Conservation (phyloP, 1,140 invertebrate genomes). For the Drosophila saltans region DNA sequence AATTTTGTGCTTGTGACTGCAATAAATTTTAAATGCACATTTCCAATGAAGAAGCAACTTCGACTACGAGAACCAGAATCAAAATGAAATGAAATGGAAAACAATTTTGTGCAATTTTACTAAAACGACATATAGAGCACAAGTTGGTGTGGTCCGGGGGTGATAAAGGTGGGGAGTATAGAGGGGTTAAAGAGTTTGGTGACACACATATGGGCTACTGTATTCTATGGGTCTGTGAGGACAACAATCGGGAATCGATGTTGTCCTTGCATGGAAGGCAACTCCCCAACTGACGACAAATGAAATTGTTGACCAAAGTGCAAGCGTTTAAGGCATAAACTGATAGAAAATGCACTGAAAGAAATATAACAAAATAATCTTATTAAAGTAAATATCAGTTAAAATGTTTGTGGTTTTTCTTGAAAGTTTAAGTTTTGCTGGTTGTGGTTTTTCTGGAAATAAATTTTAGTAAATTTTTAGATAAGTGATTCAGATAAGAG, state of each 20-base stretch:
- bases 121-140: conserved; percentile 57
- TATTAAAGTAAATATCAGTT: no score
- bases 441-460: no score
- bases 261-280: conserved; percentile 43
- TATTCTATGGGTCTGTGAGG: not conserved
- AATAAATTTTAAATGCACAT: conserved; percentile 80
- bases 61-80: conserved; percentile 33
- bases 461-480: no score
- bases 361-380: not conserved
- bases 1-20: conserved; percentile 76
- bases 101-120: conserved; percentile 78
- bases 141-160: no score
- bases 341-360: conserved; percentile 2
- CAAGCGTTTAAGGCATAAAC: conserved; percentile 61
- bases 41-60: conserved; percentile 66
- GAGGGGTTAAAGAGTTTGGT: conserved; percentile 34
- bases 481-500: no score
- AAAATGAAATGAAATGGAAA: conserved; percentile 75
- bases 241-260: conserved; percentile 59
- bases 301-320: conserved; percentile 75
- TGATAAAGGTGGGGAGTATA: not conserved
- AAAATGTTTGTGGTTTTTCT: no score
- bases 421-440: no score
- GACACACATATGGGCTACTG: conserved; percentile 59
- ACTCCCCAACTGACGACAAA: conserved; percentile 53